A percentile compares a stretch with the other conserved stretches of the same genome.
Conservation (phyloP, 2,113 vertebrate species). For the Centrocercus urophasianus region DNA sequence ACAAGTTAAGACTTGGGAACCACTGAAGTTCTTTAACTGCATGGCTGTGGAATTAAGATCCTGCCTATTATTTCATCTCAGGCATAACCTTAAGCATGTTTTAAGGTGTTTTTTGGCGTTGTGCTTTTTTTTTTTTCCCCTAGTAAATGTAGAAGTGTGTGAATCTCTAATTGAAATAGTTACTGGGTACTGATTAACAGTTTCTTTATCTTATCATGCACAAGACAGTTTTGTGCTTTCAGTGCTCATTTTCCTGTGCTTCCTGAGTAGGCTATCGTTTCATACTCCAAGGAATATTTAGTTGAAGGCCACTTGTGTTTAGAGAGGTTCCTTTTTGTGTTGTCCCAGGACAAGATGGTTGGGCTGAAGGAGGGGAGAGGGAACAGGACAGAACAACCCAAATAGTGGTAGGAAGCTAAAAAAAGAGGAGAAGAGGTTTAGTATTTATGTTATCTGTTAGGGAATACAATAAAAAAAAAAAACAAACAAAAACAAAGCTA, state of each 20-base stretch:
- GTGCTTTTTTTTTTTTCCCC: too few species aligned
- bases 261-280: neutral
- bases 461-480: neutral
- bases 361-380: too few species aligned
- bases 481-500: neutral
- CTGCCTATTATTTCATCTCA: neutral
- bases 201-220: neutral
- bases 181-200: neutral
- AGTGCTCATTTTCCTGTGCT: neutral
- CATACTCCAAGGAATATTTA: neutral
- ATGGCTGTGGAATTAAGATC: neutral
- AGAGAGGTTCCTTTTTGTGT: neutral
- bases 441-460: neutral
- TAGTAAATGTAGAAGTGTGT: neutral
- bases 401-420: neutral
- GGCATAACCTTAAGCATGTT: neutral
- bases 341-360: rapidly evolving
- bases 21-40: neutral
- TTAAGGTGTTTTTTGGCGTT: neutral
- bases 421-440: neutral
- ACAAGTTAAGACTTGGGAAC: neutral
- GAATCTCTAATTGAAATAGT: neutral
- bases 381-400: too few species aligned
- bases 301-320: neutral
- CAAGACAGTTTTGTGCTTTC: neutral